Conservation (phyloP, 2,113 vertebrate genomes). For the Caretta caretta region DNA sequence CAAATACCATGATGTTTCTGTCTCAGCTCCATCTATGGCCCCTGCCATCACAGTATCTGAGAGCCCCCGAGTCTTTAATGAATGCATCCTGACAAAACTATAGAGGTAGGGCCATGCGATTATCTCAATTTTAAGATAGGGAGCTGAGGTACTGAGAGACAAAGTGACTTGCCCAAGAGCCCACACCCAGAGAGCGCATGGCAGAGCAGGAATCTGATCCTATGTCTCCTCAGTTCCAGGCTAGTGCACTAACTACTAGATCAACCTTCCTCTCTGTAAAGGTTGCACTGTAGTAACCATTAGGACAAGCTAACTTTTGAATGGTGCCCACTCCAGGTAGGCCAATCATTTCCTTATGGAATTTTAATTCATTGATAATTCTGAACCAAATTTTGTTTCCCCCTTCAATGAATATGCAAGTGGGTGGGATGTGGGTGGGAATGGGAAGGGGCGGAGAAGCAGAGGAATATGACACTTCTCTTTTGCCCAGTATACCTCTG, state of each 20-base stretch:
- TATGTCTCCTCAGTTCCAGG: fast-evolving
- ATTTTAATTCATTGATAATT: neutral
- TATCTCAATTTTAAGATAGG: neutral
- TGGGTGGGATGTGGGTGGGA: no score
- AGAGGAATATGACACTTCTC: neutral
- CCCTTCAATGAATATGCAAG: neutral
- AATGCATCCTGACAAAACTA: neutral
- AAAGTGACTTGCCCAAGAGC: neutral
- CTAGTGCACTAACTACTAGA: fast-evolving
- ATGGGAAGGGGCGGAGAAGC: neutral
- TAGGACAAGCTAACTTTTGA: neutral
- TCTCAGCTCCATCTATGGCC: neutral
- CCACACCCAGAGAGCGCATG: neutral
- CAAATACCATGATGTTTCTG: fast-evolving
- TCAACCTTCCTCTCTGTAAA: neutral
- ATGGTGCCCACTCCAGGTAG: neutral
- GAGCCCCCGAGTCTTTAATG: fast-evolving
- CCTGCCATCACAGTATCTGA: neutral
- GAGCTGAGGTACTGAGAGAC: neutral
- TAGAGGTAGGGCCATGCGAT: neutral
- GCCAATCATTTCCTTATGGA: neutral
- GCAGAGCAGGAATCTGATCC: neutral
- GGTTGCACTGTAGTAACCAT: neutral
- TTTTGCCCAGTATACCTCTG: fast-evolving
- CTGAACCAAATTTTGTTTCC: neutral